Conservation (phyloP, 2,888 invertebrate genomes). For the Watsonalla cultraria region DNA sequence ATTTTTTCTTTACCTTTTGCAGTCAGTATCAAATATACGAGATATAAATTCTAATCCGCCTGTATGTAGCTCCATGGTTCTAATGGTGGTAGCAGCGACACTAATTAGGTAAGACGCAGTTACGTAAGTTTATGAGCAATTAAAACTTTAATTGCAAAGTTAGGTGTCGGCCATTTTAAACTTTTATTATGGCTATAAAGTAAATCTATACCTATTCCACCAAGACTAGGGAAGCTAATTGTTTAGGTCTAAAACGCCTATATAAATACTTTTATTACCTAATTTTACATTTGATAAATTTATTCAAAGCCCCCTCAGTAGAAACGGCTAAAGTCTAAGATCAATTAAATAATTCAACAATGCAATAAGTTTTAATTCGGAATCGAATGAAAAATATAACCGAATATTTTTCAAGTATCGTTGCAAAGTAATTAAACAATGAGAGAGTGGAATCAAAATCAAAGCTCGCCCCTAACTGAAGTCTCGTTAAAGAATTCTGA, state of each 20-base stretch:
- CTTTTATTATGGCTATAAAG: slow-evolving; percentile 4
- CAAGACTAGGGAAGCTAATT: background rate
- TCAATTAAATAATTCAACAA: slow-evolving; percentile 13
- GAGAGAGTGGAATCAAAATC: slow-evolving; percentile 30
- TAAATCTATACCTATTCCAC: background rate
- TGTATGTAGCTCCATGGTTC: too few relatives aligned
- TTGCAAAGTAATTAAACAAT: slow-evolving; percentile 55
- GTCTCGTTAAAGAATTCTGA: slow-evolving; percentile 35
- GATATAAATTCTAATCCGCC: too few relatives aligned
- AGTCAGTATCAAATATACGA: too few relatives aligned
- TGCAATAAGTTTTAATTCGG: slow-evolving; percentile 19
- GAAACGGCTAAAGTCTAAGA: slow-evolving; percentile 4
- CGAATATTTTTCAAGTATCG: slow-evolving; percentile 22
- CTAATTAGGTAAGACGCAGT: too few relatives aligned
- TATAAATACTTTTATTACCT: background rate
- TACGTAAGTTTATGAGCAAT: background rate
- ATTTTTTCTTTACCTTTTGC: too few relatives aligned
- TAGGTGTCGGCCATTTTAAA: slow-evolving; percentile 2
- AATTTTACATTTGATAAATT: background rate
- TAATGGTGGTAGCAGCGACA: too few relatives aligned
- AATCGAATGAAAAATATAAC: slow-evolving; percentile 15
- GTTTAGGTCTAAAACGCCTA: background rate
- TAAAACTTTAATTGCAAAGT: slow-evolving; percentile 2
- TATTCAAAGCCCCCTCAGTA: background rate
- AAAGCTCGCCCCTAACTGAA: slow-evolving; percentile 21